phyloP scores from a whole-genome alignment of 2,888 invertebrate genomes.

The Smittia aterrima region DNA sequence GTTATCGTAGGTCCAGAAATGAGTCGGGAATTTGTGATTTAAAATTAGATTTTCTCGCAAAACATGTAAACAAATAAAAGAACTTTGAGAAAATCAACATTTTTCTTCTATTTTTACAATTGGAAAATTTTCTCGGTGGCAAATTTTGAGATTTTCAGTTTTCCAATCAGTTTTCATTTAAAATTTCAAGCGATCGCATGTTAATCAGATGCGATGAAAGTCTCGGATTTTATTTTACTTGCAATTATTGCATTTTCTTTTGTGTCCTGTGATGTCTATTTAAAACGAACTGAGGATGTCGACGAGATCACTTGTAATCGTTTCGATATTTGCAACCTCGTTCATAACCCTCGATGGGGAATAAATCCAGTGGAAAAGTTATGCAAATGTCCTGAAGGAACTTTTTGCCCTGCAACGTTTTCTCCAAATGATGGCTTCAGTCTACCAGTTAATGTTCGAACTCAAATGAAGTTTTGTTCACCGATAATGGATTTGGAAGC shows the following conservation, averaged over 20 bases:
- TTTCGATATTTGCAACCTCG: constrained; percentile 32
- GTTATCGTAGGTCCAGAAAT: constrained; percentile 30
- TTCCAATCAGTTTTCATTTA: constrained; percentile 1
- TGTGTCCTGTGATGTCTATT: not conserved
- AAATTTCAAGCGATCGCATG: not conserved
- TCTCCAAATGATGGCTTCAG: not conserved
- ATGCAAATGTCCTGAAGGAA: constrained; percentile 24
- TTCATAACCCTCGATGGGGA: constrained; percentile 23
- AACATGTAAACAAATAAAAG: not conserved
- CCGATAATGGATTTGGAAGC: not conserved
- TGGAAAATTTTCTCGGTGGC: not conserved
- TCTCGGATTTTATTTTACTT: not conserved
- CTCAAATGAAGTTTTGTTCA: constrained; percentile 40
- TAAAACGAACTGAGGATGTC: not conserved
- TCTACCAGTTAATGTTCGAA: constrained; percentile 20
- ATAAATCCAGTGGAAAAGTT: constrained; percentile 30
- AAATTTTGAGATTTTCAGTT: too few species aligned
- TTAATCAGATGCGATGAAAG: not conserved
- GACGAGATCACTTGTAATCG: not conserved
- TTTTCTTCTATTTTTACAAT: constrained; percentile 5
- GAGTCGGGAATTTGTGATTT: not conserved
- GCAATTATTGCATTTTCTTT: not conserved
- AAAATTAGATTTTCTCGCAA: constrained; percentile 33
- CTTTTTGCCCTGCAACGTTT: constrained; percentile 28
- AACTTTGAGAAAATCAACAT: not conserved